Evolutionary conservation across 2,113 vertebrate genomes (phyloP).

Genomic region (Meleagris gallopavo): DNA sequence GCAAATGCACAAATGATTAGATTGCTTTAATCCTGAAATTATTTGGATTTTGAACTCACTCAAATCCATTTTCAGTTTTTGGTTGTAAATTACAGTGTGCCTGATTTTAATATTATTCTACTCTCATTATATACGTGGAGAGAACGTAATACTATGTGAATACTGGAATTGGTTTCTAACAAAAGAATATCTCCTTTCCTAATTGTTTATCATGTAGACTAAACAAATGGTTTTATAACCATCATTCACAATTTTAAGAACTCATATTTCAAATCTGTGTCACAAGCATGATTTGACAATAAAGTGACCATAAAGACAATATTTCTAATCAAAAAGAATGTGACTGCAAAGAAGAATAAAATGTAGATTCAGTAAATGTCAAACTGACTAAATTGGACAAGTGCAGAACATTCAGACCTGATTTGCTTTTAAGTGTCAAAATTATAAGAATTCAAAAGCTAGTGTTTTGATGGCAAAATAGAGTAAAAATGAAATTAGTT

Average conservation of each 20-base stretch:
- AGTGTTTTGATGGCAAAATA: not conserved
- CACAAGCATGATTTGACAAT: slow-evolving; percentile 6
- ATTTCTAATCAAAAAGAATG: slow-evolving; percentile 30
- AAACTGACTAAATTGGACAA: slow-evolving; percentile 19
- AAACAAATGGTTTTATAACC: not conserved
- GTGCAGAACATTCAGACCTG: not conserved
- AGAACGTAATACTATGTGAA: not conserved
- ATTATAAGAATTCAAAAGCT: not conserved
- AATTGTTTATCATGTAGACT: not conserved
- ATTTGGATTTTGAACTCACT: not conserved
- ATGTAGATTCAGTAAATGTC: slow-evolving; percentile 21
- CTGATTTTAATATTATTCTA: not conserved
- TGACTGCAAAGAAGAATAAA: slow-evolving; percentile 22
- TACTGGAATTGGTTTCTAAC: not conserved
- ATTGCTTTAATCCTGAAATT: not conserved
- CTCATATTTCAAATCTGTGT: not conserved
- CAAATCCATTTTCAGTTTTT: not conserved
- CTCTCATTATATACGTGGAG: not conserved
- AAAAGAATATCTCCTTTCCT: not conserved
- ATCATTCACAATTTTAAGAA: not conserved
- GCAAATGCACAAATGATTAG: not conserved
- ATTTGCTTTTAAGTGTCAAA: slow-evolving; percentile 27
- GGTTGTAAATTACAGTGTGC: not conserved
- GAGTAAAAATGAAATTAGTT: not conserved
- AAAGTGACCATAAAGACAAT: slow-evolving; percentile 33